Base-by-base conservation (phyloP, 1,140 invertebrate species). In the Eueides isabella region DNA sequence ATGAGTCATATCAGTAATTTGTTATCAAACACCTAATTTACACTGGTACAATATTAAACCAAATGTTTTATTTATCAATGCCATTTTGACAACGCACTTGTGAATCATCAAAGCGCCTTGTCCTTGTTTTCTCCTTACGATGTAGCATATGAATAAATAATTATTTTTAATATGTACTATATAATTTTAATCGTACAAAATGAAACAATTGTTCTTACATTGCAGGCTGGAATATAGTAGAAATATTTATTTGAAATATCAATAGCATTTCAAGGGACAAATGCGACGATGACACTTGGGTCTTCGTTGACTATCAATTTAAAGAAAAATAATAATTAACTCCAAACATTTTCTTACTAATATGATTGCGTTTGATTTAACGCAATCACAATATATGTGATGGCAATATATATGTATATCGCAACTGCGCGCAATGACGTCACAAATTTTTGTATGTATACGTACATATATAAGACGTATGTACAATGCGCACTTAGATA, bases 31-130 rank as follows among this genome's bases (percentile, higher is more conserved):
- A 19, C 48, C 48, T 3, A 55, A 55, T 55, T 55, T 55, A 55
- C 44, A 9, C 44, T 4, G 2, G 7, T 55, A 55, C 12, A 55
- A 55, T 26, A 55, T 55, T 55, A 55, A 55, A 55, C 19, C 7
- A 26, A 55, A 55, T 55, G 19, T 23, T 26, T 55, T 55, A 55
- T 41, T 67, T 67, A 67, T 67, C 65, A 67, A 67, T 67, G 33
- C 65, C 65, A 41, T 67, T 67, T 67, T 38, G 35, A 41, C 33
- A 67, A 67, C 28, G 16, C 26, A 26, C 35, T 41, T 44, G 35
- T 67, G 65, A 67, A 26, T 67, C 65, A 67, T 28, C 19, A 2
- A 14, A 5, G 16, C 38, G 38, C 29, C 38, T 67, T n/a, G 33
- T 41, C 23, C 35, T 67, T 67, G 35, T 41, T 67, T 41, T 26